Conservation (phyloP, 2,113 vertebrate species). For the Forbesichthys papilliferus region DNA sequence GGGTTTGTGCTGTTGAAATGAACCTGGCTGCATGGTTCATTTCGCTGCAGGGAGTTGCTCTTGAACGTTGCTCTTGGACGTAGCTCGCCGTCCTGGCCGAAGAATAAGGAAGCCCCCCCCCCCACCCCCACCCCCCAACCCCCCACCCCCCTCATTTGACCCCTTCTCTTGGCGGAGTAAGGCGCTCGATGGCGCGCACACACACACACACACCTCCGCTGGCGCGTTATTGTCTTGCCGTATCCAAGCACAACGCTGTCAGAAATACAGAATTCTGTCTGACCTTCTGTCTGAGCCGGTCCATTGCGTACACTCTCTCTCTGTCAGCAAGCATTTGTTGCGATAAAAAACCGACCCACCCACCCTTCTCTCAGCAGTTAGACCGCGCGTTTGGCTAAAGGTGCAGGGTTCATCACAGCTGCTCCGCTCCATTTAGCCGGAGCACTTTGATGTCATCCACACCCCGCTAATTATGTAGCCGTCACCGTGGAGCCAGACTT, state of each 20-base stretch:
- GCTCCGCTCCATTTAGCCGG: conserved; percentile 51
- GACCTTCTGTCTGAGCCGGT: conserved; percentile 13
- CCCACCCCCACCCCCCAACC: not conserved
- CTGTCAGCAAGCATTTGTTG: conserved; percentile 4
- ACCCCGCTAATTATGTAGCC: conserved; percentile 51
- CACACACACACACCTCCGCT: conserved; percentile 1
- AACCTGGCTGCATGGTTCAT: conserved; percentile 41
- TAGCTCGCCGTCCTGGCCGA: conserved; percentile 34
- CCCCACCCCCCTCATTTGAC: conserved; percentile 1
- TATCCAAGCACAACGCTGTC: not conserved
- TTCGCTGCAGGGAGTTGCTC: not conserved
- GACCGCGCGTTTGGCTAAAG: conserved; percentile 24
- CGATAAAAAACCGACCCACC: conserved; percentile 12
- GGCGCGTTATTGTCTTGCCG: conserved; percentile 13
- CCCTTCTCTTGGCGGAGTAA: conserved; percentile 27
- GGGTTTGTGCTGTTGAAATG: conserved; percentile 19
- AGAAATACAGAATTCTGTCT: conserved; percentile 7
- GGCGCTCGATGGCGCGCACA: conserved; percentile 7
- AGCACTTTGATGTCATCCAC: conserved; percentile 57
- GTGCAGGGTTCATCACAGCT: conserved; percentile 33
- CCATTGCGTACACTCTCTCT: not conserved
- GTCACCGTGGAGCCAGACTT: conserved; percentile 44
- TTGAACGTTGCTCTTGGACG: conserved; percentile 33
- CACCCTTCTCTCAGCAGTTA: conserved; percentile 13
- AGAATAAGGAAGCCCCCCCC: not conserved